Conservation (phyloP, 1,140 invertebrate species). For the Drosophila mojavensis region DNA sequence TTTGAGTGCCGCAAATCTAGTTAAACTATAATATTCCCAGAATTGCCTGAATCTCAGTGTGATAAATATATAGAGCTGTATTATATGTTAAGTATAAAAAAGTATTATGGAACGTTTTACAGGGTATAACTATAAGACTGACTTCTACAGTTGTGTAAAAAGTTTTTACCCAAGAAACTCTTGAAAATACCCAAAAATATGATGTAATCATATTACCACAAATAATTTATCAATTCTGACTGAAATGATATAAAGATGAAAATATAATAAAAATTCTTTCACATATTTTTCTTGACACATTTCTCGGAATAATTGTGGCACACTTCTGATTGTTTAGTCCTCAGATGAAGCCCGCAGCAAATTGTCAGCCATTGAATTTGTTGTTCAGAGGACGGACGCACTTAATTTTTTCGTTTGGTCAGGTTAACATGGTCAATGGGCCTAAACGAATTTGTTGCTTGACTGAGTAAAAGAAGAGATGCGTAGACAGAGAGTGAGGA, state of each 20-base stretch:
- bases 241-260: not conserved
- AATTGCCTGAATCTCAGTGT: not conserved
- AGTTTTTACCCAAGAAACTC: not conserved
- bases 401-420: slow-evolving; percentile 21
- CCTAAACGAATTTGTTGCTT: slow-evolving; percentile 52
- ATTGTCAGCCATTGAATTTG: slow-evolving; percentile 26
- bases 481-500: not conserved
- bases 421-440: slow-evolving; percentile 41
- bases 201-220: not conserved
- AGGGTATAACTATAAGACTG: not conserved
- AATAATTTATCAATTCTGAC: slow-evolving; percentile 3
- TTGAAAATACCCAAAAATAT: not conserved
- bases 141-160: not conserved
- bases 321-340: slow-evolving; percentile 13
- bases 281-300: not conserved
- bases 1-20: slow-evolving; percentile 33
- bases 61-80: not conserved
- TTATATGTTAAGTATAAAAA: not conserved
- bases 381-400: slow-evolving; percentile 5
- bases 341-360: slow-evolving; percentile 5
- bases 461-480: slow-evolving; percentile 29
- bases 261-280: not conserved
- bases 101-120: no score
- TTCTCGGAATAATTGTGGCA: slow-evolving; percentile 21
- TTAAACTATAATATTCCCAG: slow-evolving; percentile 41